Evolutionary conservation across 1,140 invertebrate species (phyloP), one percentile per base, ranked within the genome.

Genomic region (Lepidurus apus): DNA sequence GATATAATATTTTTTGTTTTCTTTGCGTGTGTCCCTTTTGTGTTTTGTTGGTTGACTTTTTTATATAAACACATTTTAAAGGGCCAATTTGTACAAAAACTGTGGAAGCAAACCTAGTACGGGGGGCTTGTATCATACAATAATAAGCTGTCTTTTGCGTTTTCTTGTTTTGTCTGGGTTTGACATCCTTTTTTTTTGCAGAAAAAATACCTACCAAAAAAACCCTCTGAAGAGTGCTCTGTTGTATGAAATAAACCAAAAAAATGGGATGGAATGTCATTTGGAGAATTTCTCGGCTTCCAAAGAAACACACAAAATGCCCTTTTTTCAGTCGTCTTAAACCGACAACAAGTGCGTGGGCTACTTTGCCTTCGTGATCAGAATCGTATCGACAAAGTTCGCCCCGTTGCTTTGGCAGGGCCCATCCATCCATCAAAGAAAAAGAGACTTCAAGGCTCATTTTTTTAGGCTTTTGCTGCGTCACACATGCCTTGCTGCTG

Each of bases 101-200:
- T 65, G 53, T 65, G 53, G 21, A 9, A 21, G 17, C 21, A 65
- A 65, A 13, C 13, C 53, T 65, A 65, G 53, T 65, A 65, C 53
- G 53, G 53, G 53, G 53, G 53, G 53, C 21, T 65, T 65, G 53
- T 17, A 65, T 65, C 53, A 34, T 34, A 34, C 34, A 65, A 65
- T 65, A 65, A 21, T 65, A n/a, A 34, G 53, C 53, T 65, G 21
- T 77, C 13, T 77, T 77, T 53, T 43, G 42, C 42, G 42, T 44
- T 34, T 42, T 76, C 9, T 42, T 76, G n/a, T 17, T 76, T 76
- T 76, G 42, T 43, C 44, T 42, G 24, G 42, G 75, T 76, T 76
- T 43, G 43, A 76, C 43, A 53, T 53, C 47, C 47, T 47, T 47
- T 26, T 76, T n/a, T 76, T 44, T 76, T 76, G 8, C 74, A 75